Conservation (phyloP, 2,888 invertebrate genomes). For the Itoplectis maculator region DNA sequence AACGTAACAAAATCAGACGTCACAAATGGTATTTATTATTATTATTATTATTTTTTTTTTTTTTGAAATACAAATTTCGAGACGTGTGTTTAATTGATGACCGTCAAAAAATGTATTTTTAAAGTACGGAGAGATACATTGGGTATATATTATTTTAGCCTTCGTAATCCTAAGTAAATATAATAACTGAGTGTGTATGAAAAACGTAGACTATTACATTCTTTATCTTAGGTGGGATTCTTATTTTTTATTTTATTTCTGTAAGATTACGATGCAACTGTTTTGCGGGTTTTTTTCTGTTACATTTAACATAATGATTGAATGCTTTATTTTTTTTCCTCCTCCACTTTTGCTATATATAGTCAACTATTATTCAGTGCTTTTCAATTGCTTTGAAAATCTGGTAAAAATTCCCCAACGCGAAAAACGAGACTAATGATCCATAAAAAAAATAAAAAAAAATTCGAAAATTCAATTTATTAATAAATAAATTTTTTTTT, state of each 20-base stretch:
- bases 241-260: slow-evolving; percentile 74
- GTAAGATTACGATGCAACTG: slow-evolving; percentile 76
- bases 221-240: slow-evolving; percentile 82
- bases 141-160: slow-evolving; percentile 65
- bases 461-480: too few species aligned
- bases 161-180: slow-evolving; percentile 77
- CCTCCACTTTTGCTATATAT: slow-evolving; percentile 60
- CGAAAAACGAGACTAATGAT: too few species aligned
- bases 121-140: slow-evolving; percentile 77
- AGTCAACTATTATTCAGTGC: slow-evolving; percentile 74
- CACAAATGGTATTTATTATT: slow-evolving; percentile 75
- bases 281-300: slow-evolving; percentile 66
- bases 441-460: too few species aligned
- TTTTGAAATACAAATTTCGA: slow-evolving; percentile 79
- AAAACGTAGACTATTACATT: slow-evolving; percentile 82
- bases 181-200: slow-evolving; percentile 82
- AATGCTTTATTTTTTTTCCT: slow-evolving; percentile 68
- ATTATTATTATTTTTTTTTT: slow-evolving; percentile 64
- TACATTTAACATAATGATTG: slow-evolving; percentile 78
- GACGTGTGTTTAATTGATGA: slow-evolving; percentile 70
- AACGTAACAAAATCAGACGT: slow-evolving; percentile 73
- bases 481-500: not conserved
- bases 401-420: slow-evolving; percentile 69
- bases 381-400: slow-evolving; percentile 79
- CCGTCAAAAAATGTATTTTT: slow-evolving; percentile 72